Percentiles rank a stretch among this genome's conserved stretches.
Evolutionary conservation across 1,140 invertebrate genomes (phyloP).

Genomic region (Heliconius melpomene): DNA sequence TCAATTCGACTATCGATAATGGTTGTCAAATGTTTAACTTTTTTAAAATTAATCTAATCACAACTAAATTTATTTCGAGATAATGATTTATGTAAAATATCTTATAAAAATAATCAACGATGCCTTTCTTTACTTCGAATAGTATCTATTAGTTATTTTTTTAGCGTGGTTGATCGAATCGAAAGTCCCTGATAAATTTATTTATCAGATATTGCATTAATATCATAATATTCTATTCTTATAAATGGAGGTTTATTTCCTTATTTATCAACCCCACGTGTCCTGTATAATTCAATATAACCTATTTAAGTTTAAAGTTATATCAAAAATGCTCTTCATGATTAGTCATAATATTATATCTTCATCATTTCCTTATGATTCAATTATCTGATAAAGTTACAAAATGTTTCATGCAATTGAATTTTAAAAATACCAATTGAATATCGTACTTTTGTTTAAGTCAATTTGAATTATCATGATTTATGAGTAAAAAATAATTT

Average conservation of each 20-base stretch:
- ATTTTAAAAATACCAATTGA: no score
- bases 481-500: no score
- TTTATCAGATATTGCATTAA: no score
- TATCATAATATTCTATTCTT: no score
- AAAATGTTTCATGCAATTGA: no score
- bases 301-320: background rate
- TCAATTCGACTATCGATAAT: background rate
- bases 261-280: background rate
- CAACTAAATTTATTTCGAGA: background rate
- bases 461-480: no score
- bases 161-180: no score
- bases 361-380: background rate
- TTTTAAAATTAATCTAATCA: background rate
- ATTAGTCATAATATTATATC: background rate
- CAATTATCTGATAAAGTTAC: background rate
- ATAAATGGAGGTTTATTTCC: background rate
- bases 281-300: background rate
- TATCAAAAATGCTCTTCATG: slow-evolving; percentile 2
- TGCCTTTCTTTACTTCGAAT: no score
- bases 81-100: background rate
- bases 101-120: no score
- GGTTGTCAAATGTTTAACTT: background rate
- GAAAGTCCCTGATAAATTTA: no score
- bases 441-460: no score
- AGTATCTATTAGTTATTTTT: no score